Conservation (phyloP, 2,888 invertebrate genomes). For the Globia sparganii region DNA sequence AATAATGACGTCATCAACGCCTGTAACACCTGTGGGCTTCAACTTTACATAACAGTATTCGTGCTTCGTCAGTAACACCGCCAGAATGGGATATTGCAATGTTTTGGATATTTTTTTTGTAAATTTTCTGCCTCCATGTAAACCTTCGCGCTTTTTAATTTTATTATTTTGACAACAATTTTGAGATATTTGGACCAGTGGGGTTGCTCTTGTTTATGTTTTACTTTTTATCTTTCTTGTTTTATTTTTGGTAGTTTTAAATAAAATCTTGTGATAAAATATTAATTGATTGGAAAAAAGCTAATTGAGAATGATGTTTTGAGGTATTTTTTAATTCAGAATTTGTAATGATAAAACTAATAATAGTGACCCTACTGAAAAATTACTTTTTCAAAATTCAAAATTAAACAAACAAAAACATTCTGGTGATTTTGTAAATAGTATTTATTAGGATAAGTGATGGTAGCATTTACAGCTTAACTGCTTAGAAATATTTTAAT, state of each 20-base stretch:
- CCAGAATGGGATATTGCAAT: conserved; percentile 88
- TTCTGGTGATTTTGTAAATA: conserved; percentile 90
- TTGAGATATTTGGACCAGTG: conserved; percentile 64
- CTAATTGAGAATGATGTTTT: conserved; percentile 23
- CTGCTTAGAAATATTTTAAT: conserved; percentile 88
- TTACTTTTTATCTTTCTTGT: conserved; percentile 23
- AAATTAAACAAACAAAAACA: conserved; percentile 71
- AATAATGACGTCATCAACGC: conserved; percentile 64
- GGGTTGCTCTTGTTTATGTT: conserved; percentile 48
- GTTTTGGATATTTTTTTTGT: conserved; percentile 64
- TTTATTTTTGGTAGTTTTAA: conserved; percentile 29
- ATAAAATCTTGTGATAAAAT: conserved; percentile 51
- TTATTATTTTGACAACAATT: conserved; percentile 56
- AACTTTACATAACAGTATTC: conserved; percentile 88
- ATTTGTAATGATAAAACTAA: conserved; percentile 30
- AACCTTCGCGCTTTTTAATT: conserved; percentile 50
- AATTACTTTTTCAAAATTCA: conserved; percentile 58
- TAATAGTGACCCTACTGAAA: conserved; percentile 52
- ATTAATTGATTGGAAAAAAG: conserved; percentile 25
- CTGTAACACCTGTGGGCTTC: conserved; percentile 65
- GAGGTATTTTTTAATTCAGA: conserved; percentile 18
- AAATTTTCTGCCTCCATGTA: conserved; percentile 63
- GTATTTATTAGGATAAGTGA: conserved; percentile 89
- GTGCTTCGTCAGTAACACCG: conserved; percentile 87
- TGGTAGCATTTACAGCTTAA: conserved; percentile 88